These are phyloP conservation scores for Acanthosepion lycidas DNA, from an alignment of 2,888 invertebrate genomes.

Conservation along the genomic window DNA sequence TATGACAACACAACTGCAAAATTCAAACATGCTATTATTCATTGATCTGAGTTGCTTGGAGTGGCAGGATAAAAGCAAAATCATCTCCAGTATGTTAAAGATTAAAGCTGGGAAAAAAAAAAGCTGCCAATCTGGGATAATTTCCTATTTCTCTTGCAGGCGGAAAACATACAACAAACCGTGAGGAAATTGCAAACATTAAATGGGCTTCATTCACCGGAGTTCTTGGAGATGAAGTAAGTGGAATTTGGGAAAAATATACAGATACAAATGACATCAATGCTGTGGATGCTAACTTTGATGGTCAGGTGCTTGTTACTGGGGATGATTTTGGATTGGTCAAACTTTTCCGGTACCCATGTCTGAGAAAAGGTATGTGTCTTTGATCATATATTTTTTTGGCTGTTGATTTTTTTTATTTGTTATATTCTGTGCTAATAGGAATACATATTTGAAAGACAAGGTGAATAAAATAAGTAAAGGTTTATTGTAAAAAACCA, in stretches of 20 bases:
- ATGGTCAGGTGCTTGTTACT: slow-evolving; percentile 69
- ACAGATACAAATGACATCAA: slow-evolving; percentile 75
- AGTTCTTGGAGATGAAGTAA: slow-evolving; percentile 74
- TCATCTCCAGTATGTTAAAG: no score
- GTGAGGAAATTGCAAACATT: slow-evolving; percentile 71
- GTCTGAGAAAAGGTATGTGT: slow-evolving; percentile 71
- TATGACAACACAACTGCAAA: no score
- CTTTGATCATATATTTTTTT: no score
- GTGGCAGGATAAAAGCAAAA: no score
- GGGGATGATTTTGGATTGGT: slow-evolving; percentile 75
- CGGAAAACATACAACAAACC: slow-evolving; percentile 73
- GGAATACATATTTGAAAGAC: no score
- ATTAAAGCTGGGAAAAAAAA: neutral
- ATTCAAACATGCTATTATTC: no score
- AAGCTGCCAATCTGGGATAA: neutral
- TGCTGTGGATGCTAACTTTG: slow-evolving; percentile 72
- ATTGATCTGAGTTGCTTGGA: no score
- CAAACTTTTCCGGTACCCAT: slow-evolving; percentile 74
- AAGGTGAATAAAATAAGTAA: no score
- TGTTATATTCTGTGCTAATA: no score
- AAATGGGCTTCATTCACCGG: slow-evolving; percentile 74
- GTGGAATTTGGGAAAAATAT: slow-evolving; percentile 75
- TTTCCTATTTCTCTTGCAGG: slow-evolving; percentile 56
- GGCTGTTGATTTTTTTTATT: no score
- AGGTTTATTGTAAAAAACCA: no score